These are phyloP conservation scores for Silurus meridionalis DNA, from an alignment of 2,113 vertebrate species.

Conservation along the genomic window DNA sequence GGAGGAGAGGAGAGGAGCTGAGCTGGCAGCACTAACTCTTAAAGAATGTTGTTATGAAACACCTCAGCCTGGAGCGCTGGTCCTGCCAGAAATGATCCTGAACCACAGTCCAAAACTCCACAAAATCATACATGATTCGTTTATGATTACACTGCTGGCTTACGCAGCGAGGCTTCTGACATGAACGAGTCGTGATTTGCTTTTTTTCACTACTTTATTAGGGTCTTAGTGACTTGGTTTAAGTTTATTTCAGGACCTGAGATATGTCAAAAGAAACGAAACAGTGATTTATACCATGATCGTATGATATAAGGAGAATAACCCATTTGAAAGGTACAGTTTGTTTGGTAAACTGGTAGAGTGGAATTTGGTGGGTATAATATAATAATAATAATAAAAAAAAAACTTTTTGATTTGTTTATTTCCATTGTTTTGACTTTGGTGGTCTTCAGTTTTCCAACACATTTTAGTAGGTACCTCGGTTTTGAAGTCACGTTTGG, in stretches of 20 bases:
- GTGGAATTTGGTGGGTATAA: too few relatives aligned
- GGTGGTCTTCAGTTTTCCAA: too few relatives aligned
- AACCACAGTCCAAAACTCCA: conserved; percentile 5
- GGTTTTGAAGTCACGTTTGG: too few relatives aligned
- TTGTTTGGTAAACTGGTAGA: not conserved
- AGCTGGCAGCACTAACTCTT: conserved; percentile 43
- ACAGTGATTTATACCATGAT: not conserved
- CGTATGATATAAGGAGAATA: not conserved
- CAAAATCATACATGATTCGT: not conserved
- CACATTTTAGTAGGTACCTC: too few relatives aligned
- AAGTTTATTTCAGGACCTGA: not conserved
- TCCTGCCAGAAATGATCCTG: conserved; percentile 37
- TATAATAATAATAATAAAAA: too few relatives aligned
- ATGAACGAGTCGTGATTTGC: conserved; percentile 6
- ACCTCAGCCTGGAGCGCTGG: conserved; percentile 29
- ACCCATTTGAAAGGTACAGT: not conserved
- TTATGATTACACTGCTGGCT: not conserved
- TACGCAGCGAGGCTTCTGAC: not conserved
- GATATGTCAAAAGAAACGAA: not conserved
- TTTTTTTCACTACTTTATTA: not conserved
- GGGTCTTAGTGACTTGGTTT: not conserved
- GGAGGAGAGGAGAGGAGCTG: conserved; percentile 13
- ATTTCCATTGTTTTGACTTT: too few relatives aligned
- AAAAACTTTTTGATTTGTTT: too few relatives aligned
- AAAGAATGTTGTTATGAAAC: conserved; percentile 51